Evolutionary conservation across 2,113 vertebrate species (phyloP), one percentile per base, ranked within the genome.

Genomic region (Protobothrops mucrosquamatus): DNA sequence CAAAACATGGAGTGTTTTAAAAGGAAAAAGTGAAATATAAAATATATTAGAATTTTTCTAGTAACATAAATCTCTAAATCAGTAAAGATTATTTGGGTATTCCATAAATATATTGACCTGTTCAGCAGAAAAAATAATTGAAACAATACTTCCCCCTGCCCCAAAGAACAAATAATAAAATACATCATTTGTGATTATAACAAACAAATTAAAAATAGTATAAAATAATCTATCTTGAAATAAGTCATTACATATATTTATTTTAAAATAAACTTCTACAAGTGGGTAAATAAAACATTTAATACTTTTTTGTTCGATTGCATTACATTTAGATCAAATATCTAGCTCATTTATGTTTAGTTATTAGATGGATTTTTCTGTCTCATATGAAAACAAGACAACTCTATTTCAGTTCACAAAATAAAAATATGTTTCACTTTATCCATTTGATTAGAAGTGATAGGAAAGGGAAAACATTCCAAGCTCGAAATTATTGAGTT

Each of bases 101-200:
- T 29, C 18, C 20, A 46, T 64, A 61, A 6, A 61, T 90, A 69
- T 93, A 15, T 95, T 91, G 64, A 88, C n/a, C 26, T 88, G 22
- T 56, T 2, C 20, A 22, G 39, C 22, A 69, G n/a, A 88, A 92
- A 87, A 95, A n/a, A 92, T 54, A 88, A 59, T 88, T n/a, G 69
- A 22, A 5, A 89, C 6, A 51, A 52, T 10, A 85, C 12, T 24
- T 29, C 26, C 26, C 10, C 61, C 48, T 51, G 48, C 48, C 14
- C n/a, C n/a, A 34, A 74, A 74, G 29, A 74, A 74, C 29, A 74
- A 74, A 74, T 74, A 34, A 34, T 0, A 74, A 64, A 74, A 74
- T 15, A 7, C n/a, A 74, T 34, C 29, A 74, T 74, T 64, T 74
- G 64, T 74, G 29, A 74, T 1, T 74, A 34, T 74, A 34, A 74